Evolutionary conservation across 2,113 vertebrate species (phyloP).

Genomic region (Dendropsophus ebraccatus): DNA sequence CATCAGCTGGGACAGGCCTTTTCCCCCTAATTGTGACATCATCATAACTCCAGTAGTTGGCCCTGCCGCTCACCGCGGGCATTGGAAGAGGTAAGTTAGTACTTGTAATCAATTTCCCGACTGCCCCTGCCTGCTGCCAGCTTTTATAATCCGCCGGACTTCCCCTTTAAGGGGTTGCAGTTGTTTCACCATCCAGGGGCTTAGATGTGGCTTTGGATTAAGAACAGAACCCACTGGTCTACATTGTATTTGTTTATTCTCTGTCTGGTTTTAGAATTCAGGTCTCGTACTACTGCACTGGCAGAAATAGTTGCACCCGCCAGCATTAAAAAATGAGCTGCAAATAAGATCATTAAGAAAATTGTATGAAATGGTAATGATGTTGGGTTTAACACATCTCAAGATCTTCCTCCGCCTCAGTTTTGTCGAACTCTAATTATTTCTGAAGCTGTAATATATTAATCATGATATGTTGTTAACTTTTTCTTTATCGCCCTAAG

Average conservation of each 20-base stretch:
- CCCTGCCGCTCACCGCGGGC: no score
- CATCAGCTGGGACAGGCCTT: no score
- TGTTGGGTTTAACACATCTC: constrained; percentile 43
- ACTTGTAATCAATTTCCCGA: no score
- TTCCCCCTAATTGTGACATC: no score
- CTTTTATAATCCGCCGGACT: no score
- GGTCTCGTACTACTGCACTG: constrained; percentile 1
- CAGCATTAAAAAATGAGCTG: constrained; percentile 50
- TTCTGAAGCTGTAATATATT: constrained; percentile 47
- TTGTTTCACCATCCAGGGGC: neutral
- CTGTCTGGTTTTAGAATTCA: constrained; percentile 8
- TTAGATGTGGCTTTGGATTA: constrained; percentile 12
- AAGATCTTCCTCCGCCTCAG: constrained; percentile 36
- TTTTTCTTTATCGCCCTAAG: neutral
- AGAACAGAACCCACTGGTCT: neutral
- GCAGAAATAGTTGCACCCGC: constrained; percentile 44
- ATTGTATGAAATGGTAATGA: constrained; percentile 52
- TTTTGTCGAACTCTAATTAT: constrained; percentile 47
- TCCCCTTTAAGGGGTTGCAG: no score
- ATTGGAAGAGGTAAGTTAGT: no score
- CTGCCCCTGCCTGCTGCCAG: no score
- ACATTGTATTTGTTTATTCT: constrained; percentile 10
- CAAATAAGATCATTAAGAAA: constrained; percentile 53
- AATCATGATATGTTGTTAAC: constrained; percentile 47
- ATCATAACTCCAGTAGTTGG: no score